These are phyloP conservation scores for Macroramphosus scolopax DNA, from an alignment of 2,797 vertebrate species.

Conservation along the genomic window DNA sequence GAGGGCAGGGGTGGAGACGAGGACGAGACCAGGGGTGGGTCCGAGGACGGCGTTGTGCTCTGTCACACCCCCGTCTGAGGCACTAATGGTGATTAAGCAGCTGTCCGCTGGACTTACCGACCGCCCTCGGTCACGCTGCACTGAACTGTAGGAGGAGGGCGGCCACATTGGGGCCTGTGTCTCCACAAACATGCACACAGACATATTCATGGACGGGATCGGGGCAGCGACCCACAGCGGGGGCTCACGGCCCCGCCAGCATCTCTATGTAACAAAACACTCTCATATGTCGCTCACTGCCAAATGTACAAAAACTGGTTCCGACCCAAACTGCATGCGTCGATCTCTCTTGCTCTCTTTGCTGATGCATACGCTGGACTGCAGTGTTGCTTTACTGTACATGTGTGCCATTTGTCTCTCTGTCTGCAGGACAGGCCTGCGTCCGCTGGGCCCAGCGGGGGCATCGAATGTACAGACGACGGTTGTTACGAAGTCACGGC, in stretches of 20 bases:
- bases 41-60: constrained; percentile 40
- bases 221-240: constrained; percentile 16
- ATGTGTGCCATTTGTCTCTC: constrained; percentile 60
- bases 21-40: constrained; percentile 41
- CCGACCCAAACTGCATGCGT: constrained; percentile 74
- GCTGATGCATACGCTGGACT: constrained; percentile 61
- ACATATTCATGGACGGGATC: constrained; percentile 36
- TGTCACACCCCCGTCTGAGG: constrained; percentile 50
- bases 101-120: constrained; percentile 57
- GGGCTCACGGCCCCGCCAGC: constrained; percentile 46
- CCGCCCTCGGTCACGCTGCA: constrained; percentile 51
- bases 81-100: constrained; percentile 65
- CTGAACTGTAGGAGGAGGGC: constrained; percentile 30
- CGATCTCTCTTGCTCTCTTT: constrained; percentile 64
- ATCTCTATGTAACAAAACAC: constrained; percentile 60
- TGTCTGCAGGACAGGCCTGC: constrained; percentile 38
- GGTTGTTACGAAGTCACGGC: constrained; percentile 51
- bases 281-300: constrained; percentile 74
- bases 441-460: constrained; percentile 20
- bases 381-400: constrained; percentile 66
- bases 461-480: constrained; percentile 68
- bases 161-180: constrained; percentile 27
- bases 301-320: constrained; percentile 68
- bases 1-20: constrained; percentile 40
- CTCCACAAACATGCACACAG: constrained; percentile 44